Percentiles rank a stretch among this genome's conserved stretches.
Conservation (phyloP, 2,888 invertebrate genomes). For the Mythimna albipuncta region DNA sequence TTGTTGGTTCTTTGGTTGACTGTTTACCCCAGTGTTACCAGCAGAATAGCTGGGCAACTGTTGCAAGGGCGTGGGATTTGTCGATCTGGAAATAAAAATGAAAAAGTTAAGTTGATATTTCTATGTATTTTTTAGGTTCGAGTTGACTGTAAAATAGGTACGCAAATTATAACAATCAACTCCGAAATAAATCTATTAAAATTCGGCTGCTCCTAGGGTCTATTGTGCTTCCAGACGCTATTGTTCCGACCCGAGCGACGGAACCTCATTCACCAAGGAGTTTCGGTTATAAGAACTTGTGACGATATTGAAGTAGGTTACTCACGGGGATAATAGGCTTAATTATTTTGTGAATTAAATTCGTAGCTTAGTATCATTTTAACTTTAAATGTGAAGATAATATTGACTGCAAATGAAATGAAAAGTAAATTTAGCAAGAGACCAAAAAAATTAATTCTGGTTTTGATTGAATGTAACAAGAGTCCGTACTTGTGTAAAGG, state of each 20-base stretch:
- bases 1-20: conserved; percentile 89
- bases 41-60: conserved; percentile 86
- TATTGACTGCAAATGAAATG: background rate
- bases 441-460: too few species aligned
- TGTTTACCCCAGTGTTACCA: conserved; percentile 77
- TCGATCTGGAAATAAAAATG: conserved; percentile 78
- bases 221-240: conserved; percentile 42
- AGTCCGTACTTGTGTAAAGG: background rate
- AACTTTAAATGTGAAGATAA: background rate
- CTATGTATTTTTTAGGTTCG: background rate
- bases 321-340: conserved; percentile 9
- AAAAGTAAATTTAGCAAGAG: too few species aligned
- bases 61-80: conserved; percentile 87
- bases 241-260: conserved; percentile 42
- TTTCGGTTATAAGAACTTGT: conserved; percentile 29
- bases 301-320: conserved; percentile 24
- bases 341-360: conserved; percentile 8
- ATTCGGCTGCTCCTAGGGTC: conserved; percentile 63
- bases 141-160: background rate
- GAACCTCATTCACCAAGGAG: conserved; percentile 31
- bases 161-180: background rate
- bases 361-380: background rate
- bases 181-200: conserved; percentile 31
- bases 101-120: background rate
- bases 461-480: background rate